Evolutionary conservation across 2,888 invertebrate genomes (phyloP).

Genomic region (Gonocerus acuteangulatus): DNA sequence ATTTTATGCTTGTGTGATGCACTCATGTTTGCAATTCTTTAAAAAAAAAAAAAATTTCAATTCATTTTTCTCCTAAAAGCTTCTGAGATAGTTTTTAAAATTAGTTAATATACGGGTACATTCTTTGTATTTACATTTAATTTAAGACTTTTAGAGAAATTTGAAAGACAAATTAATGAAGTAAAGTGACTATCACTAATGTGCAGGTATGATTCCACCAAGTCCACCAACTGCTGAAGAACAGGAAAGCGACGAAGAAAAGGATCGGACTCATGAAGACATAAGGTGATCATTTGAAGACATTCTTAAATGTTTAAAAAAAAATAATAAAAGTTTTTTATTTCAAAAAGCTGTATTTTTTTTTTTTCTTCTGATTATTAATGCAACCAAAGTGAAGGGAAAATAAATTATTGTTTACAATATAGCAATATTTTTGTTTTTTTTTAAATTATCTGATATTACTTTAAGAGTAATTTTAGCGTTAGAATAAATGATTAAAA

Average conservation of each 20-base stretch:
- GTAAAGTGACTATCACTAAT: not conserved
- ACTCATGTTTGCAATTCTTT: no score
- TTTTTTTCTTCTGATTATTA: not conserved
- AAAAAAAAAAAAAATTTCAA: no score
- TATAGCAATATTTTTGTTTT: not conserved
- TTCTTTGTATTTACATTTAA: no score
- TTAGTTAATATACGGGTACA: no score
- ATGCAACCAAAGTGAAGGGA: not conserved
- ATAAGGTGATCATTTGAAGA: constrained; percentile 28
- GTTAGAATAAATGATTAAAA: no score
- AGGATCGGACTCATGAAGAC: constrained; percentile 32
- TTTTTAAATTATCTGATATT: no score
- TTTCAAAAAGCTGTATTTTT: not conserved
- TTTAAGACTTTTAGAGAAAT: no score
- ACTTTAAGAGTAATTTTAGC: no score
- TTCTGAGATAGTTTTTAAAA: no score
- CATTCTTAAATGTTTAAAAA: not conserved
- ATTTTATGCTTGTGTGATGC: no score
- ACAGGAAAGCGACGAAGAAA: constrained; percentile 49
- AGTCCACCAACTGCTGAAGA: constrained; percentile 69
- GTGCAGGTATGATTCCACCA: constrained; percentile 74
- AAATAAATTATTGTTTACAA: not conserved
- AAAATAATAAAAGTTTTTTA: not conserved
- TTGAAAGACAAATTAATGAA: no score
- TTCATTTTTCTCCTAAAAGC: no score